Conservation (phyloP, 2,888 invertebrate species). For the Salpingus planirostris region DNA sequence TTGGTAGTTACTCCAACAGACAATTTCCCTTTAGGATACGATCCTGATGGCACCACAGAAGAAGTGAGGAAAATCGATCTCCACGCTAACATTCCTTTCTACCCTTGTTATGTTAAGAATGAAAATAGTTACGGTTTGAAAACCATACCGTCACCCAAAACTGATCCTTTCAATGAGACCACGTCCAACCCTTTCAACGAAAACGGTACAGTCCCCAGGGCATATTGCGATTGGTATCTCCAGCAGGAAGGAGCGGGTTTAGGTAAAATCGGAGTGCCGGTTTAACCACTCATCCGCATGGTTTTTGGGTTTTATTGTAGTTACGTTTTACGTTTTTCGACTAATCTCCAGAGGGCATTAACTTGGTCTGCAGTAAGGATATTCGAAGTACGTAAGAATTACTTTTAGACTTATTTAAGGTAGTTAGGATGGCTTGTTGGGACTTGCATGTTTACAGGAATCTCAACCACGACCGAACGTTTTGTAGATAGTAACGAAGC, state of each 20-base stretch:
- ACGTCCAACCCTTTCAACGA: conserved; percentile 21
- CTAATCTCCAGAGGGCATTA: conserved; percentile 1
- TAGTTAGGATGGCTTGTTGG: conserved; percentile 41
- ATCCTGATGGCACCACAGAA: too few relatives aligned
- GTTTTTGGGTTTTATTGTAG: conserved; percentile 21
- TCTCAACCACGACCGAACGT: conserved; percentile 36
- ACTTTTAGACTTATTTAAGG: conserved; percentile 26
- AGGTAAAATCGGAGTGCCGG: conserved; percentile 34
- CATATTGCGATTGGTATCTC: conserved; percentile 42
- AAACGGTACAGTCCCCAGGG: conserved; percentile 28
- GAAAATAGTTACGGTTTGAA: conserved; percentile 14
- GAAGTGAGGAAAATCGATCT: conserved; percentile 24
- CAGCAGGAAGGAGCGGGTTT: conserved; percentile 28
- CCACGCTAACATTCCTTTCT: conserved; percentile 36
- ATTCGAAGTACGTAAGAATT: conserved; percentile 11
- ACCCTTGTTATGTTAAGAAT: conserved; percentile 31
- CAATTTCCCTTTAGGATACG: conserved; percentile 33
- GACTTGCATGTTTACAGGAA: conserved; percentile 44
- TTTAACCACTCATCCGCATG: conserved; percentile 36
- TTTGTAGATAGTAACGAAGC: conserved; percentile 36
- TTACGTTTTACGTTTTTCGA: conserved; percentile 26
- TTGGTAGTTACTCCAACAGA: conserved; percentile 29
- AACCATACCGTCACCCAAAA: conserved; percentile 8
- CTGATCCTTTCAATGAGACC: conserved; percentile 19
- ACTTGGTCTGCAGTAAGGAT: background rate